Percentiles rank a stretch among this genome's conserved stretches.
These are phyloP conservation scores for Drosophila repletoides DNA, from an alignment of 1,140 invertebrate genomes.

Conservation along the genomic window DNA sequence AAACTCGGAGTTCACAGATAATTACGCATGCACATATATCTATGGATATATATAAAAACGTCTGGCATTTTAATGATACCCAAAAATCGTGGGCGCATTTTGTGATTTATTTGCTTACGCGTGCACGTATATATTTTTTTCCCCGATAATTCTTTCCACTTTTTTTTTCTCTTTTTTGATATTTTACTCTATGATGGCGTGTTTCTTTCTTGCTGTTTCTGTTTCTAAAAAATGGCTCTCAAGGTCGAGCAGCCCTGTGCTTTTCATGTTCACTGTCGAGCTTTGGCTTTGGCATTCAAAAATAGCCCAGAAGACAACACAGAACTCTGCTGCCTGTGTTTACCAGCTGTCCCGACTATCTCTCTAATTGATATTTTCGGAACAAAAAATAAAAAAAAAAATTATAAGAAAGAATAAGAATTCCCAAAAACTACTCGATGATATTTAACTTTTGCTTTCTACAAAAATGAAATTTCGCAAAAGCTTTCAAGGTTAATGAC, in stretches of 20 bases:
- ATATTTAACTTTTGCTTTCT: slow-evolving; percentile 18
- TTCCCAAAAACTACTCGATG: slow-evolving; percentile 40
- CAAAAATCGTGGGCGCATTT: slow-evolving; percentile 49
- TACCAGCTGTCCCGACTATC: slow-evolving; percentile 58
- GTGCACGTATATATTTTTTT: slow-evolving; percentile 11
- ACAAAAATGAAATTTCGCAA: slow-evolving; percentile 7
- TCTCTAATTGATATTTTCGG: slow-evolving; percentile 52
- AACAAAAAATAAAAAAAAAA: neutral
- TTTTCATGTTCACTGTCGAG: slow-evolving; percentile 67
- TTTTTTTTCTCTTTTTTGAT: slow-evolving; percentile 31
- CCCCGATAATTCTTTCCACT: neutral
- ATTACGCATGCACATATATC: neutral
- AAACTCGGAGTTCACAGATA: neutral
- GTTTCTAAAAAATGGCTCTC: slow-evolving; percentile 34
- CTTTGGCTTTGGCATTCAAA: slow-evolving; percentile 78
- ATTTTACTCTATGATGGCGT: neutral
- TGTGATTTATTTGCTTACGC: slow-evolving; percentile 73
- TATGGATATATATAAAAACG: slow-evolving; percentile 1
- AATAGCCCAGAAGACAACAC: slow-evolving; percentile 46
- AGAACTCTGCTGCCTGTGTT: slow-evolving; percentile 28
- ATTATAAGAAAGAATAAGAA: neutral
- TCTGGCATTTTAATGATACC: slow-evolving; percentile 35
- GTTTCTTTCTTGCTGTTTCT: neutral
- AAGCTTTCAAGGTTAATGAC: slow-evolving; percentile 44
- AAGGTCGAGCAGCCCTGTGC: slow-evolving; percentile 46